Evolutionary conservation across 1,140 invertebrate genomes (phyloP), one percentile per base, ranked within the genome.

Genomic region (Zaprionus africanus): DNA sequence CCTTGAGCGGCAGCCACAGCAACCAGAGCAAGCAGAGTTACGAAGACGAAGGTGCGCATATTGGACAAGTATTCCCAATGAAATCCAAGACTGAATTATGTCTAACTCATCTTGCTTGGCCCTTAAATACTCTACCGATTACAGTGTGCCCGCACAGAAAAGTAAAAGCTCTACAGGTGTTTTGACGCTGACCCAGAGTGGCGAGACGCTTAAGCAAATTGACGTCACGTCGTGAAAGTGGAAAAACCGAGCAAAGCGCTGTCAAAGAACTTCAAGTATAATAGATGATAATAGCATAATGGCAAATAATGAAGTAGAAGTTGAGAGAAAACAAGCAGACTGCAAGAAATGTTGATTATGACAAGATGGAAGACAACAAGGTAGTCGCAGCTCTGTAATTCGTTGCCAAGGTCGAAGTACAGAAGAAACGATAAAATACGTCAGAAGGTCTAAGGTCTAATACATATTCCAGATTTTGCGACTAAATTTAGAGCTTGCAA

Each of bases 81-180:
- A 43, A 65, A 57, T 57, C 63, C 63, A 57, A 65, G 43, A 57
- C 63, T 56, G 53, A 56, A n/a, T 43, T 36, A 64, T 57, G 51
- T 15, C 38, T 31, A 28, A 41, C 36, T 17, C 13, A 5, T 17
- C 17, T 13, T 5, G 6, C 19, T 9, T 2, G 19, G 6, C 61
- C 13, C 49, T 36, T 64, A 38, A 53, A 38, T 64, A 64, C 28
- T 6, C 11, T 3, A 46, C 13, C 6, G 46, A 19, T 11, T 49
- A 4, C 11, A 9, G 9, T 36, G 17, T 34, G 17, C 9, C 5
- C 28, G 17, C 28, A 15, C 7, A 12, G 5, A 13, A 56, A 31
- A 31, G 26, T 12, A 57, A 11, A 12, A 12, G 31, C 17, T 19
- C 15, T 34, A 9, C 57, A 59, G 57, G 28, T 59, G 57, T 59